phyloP scores from a whole-genome alignment of 1,140 invertebrate species.

The Leucophenga varia region DNA sequence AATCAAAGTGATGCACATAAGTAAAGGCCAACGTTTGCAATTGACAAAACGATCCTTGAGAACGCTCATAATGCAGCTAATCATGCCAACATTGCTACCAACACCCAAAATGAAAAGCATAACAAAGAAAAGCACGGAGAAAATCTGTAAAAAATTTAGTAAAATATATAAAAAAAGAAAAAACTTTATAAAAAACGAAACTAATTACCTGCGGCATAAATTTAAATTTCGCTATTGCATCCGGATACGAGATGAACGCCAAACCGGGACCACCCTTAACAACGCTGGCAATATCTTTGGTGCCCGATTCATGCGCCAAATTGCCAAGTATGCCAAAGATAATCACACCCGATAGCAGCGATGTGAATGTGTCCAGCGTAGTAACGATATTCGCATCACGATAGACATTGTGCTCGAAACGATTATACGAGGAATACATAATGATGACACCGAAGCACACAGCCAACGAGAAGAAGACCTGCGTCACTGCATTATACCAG shows the following conservation, averaged over 20 bases:
- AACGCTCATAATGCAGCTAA: constrained; percentile 64
- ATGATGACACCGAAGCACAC: constrained; percentile 74
- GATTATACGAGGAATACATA: constrained; percentile 78
- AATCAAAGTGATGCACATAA: constrained; percentile 58
- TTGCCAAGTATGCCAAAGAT: constrained; percentile 76
- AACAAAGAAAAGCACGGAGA: constrained; percentile 82
- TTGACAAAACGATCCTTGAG: constrained; percentile 68
- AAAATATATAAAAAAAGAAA: neutral
- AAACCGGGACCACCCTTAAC: constrained; percentile 67
- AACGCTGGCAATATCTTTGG: constrained; percentile 58
- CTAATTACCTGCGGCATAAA: constrained; percentile 66
- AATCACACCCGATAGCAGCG: constrained; percentile 72
- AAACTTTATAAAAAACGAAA: neutral
- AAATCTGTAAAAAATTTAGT: constrained; percentile 44
- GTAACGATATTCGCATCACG: constrained; percentile 68
- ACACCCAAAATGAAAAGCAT: constrained; percentile 77
- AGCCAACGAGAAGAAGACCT: constrained; percentile 75
- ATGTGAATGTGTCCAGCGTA: constrained; percentile 68
- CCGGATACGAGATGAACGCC: constrained; percentile 82
- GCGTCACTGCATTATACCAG: constrained; percentile 75
- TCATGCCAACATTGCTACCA: constrained; percentile 69
- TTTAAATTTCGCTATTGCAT: constrained; percentile 77
- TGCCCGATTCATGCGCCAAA: constrained; percentile 61
- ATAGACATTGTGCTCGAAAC: constrained; percentile 72
- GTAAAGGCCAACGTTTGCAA: constrained; percentile 62